Percentiles rank a stretch among this genome's conserved stretches.
phyloP scores from a whole-genome alignment of 2,888 invertebrate genomes.

The Galerucella nymphaeae region DNA sequence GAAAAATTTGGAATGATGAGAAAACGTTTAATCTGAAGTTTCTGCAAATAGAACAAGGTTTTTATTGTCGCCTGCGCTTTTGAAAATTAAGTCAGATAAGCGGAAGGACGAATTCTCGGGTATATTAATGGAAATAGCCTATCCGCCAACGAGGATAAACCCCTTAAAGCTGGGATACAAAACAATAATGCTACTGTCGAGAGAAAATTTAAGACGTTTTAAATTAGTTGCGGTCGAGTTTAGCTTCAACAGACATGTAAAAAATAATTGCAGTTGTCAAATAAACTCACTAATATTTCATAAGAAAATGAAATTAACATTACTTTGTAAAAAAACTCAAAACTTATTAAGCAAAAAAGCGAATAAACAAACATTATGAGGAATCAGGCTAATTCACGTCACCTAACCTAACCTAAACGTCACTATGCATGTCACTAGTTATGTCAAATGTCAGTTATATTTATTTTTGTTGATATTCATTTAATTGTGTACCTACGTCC shows the following conservation, averaged over 20 bases:
- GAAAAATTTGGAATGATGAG: too few relatives aligned
- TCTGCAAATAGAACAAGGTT: not conserved
- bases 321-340: too few relatives aligned
- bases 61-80: not conserved
- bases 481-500: too few relatives aligned
- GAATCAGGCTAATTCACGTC: too few relatives aligned
- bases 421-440: too few relatives aligned
- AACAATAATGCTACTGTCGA: slow-evolving; percentile 17
- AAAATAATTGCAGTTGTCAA: slow-evolving; percentile 1
- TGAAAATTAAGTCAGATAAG: slow-evolving; percentile 23
- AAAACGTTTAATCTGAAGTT: too few relatives aligned
- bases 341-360: too few relatives aligned
- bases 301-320: too few relatives aligned
- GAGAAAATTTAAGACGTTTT: slow-evolving; percentile 20
- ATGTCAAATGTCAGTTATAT: too few relatives aligned
- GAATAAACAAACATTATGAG: too few relatives aligned
- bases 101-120: slow-evolving; percentile 22
- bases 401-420: too few relatives aligned
- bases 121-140: slow-evolving; percentile 27
- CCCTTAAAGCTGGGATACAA: not conserved
- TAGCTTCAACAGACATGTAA: not conserved
- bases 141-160: slow-evolving; percentile 18
- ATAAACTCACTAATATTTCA: not conserved
- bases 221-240: slow-evolving; percentile 12
- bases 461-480: too few relatives aligned